Evolutionary conservation across 2,113 vertebrate species (phyloP), one percentile per base, ranked within the genome.

Genomic region (Cariama cristata): DNA sequence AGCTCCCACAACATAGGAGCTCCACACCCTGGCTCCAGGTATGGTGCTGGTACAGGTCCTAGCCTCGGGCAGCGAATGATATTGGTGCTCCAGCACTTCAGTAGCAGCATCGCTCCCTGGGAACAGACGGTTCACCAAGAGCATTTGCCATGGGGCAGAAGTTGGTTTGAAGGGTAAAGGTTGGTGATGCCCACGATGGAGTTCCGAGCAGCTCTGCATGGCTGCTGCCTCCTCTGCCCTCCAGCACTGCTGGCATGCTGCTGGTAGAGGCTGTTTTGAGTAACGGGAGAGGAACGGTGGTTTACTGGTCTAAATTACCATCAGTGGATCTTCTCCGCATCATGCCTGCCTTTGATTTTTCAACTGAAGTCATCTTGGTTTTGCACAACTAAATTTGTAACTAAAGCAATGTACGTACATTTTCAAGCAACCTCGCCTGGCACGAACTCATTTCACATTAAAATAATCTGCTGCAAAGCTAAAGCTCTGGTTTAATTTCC

Each of bases 401-500:
- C 33, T 23, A 24, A 40, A 73, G 69, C 53, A 44, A 21, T 0
- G 12, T 14, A 28, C 1, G 1, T 3, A 45, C 33, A 0, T 28
- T 75, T 42, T 45, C 42, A 86, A 79, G 72, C 53, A 26, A 27
- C 28, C 30, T 87, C 2, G 0, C 56, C 45, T 1, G 3, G 55
- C 47, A 7, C 35, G 14, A 83, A 66, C 35, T 75, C 63, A 33
- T 68, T 75, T 55, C 28, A 26, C 72, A 33, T 44, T 0, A 42
- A 77, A 79, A 60, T 8, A 12, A 27, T 9, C 76, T 45, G 72
- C 49, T 22, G 82, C 63, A 62, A 82, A 87, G 77, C 73, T 75
- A 55, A 14, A 81, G 79, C 86, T 63, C 75, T 22, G 69, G 8
- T 93, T 88, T 95, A 27, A 93, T 94, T 96, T 96, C 89, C 93